Evolutionary conservation across 2,888 invertebrate species (phyloP).

Genomic region (Sphaeridia pumilis): DNA sequence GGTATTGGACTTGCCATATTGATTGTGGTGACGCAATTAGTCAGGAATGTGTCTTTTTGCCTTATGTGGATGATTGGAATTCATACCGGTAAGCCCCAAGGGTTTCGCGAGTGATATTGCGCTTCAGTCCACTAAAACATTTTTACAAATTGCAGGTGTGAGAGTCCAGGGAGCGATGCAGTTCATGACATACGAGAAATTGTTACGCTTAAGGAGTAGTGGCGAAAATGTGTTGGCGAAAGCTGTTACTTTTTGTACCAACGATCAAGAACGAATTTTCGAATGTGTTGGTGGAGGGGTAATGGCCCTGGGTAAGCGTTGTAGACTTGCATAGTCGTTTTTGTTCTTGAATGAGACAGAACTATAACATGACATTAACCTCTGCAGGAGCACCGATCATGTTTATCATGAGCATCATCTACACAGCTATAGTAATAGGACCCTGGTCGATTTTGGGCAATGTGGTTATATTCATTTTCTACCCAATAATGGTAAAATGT

Average conservation of each 20-base stretch:
- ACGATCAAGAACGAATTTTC: conserved; percentile 41
- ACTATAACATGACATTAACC: not conserved
- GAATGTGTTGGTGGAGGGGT: conserved; percentile 40
- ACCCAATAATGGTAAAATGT: conserved; percentile 42
- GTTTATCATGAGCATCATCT: conserved; percentile 40
- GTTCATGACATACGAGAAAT: conserved; percentile 40
- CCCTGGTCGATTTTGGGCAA: conserved; percentile 42
- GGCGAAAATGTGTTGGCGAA: conserved; percentile 41
- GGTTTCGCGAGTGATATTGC: not conserved
- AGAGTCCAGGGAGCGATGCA: conserved; percentile 38
- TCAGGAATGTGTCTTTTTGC: conserved; percentile 38
- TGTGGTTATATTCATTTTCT: conserved; percentile 40
- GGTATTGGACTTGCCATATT: conserved; percentile 37
- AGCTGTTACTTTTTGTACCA: conserved; percentile 40
- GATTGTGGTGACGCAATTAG: conserved; percentile 38
- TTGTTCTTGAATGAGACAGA: not conserved
- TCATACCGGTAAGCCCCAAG: conserved; percentile 33
- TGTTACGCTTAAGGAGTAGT: conserved; percentile 38
- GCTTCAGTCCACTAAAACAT: not conserved
- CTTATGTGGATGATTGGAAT: conserved; percentile 37
- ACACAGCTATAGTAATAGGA: conserved; percentile 41
- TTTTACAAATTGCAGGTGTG: conserved; percentile 22
- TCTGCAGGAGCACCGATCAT: conserved; percentile 39
- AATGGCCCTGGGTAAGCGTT: conserved; percentile 36
- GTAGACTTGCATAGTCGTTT: not conserved